Evolutionary conservation across 2,113 vertebrate species (phyloP), one percentile per base, ranked within the genome.

Genomic region (Psilopogon haemacephalus): DNA sequence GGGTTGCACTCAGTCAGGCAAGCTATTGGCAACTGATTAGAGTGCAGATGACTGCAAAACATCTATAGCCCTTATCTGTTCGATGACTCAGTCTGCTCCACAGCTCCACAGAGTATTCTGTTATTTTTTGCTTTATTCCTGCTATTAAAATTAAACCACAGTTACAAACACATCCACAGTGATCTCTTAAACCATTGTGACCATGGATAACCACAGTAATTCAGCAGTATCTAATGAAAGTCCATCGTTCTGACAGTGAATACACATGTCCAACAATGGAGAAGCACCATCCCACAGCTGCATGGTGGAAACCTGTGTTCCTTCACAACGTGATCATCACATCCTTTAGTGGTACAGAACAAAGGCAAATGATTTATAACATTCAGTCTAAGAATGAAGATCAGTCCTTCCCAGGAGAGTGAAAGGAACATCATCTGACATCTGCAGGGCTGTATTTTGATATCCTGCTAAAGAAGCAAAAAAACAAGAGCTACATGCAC

Each of bases 401-500:
- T n/a, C 26, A 17, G 16, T 62, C 7, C 16, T 68, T 46, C 42
- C 44, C 26, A 55, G 37, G 5, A 79, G 32, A 59, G 28, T 2
- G 3, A 78, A 11, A 63, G 37, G 18, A 5, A 62, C 6, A 11
- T 42, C 0, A 0, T 28, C 17, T 91, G 48, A 54, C 11, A 65
- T 37, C 26, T 84, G 3, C 37, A 52, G 84, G 19, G 46, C 11
- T 72, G 2, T 27, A 14, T 21, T 55, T 6, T 55, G 23, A 23
- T 28, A 38, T 3, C 2, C 15, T 30, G 27, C 14, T 15, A 58
- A 58, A 64, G 32, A 79, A 89, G 63, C 3, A 62, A 0, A 0
- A 0, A 23, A 9, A 11, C 0, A 0, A 44, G 4, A 23, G 14
- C 19, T 65, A 2, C 15, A 33, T 11, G 37, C 1, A 32, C 3